Evolutionary conservation across 2,888 invertebrate genomes (phyloP).

Genomic region (Drosophila yooni): DNA sequence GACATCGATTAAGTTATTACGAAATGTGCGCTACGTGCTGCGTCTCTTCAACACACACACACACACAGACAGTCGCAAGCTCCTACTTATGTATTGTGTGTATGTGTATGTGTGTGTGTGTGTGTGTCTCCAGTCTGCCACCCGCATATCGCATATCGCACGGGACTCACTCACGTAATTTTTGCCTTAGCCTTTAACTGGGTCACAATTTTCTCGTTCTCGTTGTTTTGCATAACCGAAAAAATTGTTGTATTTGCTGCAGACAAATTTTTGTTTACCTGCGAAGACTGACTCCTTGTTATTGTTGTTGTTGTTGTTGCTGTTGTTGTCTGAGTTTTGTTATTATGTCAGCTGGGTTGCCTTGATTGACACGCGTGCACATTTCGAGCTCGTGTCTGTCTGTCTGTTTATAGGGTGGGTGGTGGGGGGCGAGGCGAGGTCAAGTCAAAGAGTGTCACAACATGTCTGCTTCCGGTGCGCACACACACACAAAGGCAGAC

Average conservation of each 20-base stretch:
- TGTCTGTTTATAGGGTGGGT: slow-evolving; percentile 13
- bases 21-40: slow-evolving; percentile 76
- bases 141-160: slow-evolving; percentile 44
- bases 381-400: slow-evolving; percentile 46
- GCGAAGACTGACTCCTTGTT: slow-evolving; percentile 5
- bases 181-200: slow-evolving; percentile 57
- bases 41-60: slow-evolving; percentile 39
- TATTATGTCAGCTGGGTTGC: slow-evolving; percentile 74
- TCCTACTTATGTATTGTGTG: slow-evolving; percentile 20
- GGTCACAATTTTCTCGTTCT: slow-evolving; percentile 65
- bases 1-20: slow-evolving; percentile 83
- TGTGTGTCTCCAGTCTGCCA: slow-evolving; percentile 42
- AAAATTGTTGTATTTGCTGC: slow-evolving; percentile 69
- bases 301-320: slow-evolving; percentile 44
- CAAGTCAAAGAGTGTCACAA: slow-evolving; percentile 81
- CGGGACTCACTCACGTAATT: slow-evolving; percentile 61
- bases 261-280: slow-evolving; percentile 70
- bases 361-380: slow-evolving; percentile 78
- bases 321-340: slow-evolving; percentile 47
- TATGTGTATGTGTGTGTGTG: slow-evolving; percentile 9
- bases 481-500: slow-evolving; percentile 14
- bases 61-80: slow-evolving; percentile 9
- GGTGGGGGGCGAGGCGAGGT: slow-evolving; percentile 60
- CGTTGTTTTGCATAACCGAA: slow-evolving; percentile 75
- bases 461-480: slow-evolving; percentile 81